Evolutionary conservation across 2,113 vertebrate genomes (phyloP), one percentile per base, ranked within the genome.

Genomic region (Raja brachyura): DNA sequence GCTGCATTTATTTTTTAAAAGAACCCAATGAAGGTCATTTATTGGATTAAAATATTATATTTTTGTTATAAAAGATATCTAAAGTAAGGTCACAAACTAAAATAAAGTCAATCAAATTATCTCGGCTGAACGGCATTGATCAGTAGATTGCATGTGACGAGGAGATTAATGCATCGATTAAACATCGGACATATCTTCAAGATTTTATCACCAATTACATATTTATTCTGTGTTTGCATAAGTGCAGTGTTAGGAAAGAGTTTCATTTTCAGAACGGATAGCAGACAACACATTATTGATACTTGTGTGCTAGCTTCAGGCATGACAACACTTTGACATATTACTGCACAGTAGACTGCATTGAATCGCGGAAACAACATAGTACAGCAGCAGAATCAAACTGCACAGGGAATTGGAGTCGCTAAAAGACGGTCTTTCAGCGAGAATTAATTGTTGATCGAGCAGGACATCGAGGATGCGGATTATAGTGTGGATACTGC

Each of bases 341-440:
- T 88, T 63, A 88, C 61, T 88, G 83, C 83, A 88, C 83, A 88
- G 59, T 63, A 88, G 59, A 88, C 83, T 88, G 83, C 83, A 66
- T 31, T 31, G 59, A 61, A 63, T 88, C 59, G 63, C 83, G n/a
- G 59, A 63, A 63, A 63, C 83, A 88, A 11, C 83, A 88, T 25
- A 63, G 63, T 88, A 59, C 59, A 88, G 83, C 83, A 66, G n/a
- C 59, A 88, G 39, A 48, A 48, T 66, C 83, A 88, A 86, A 88
- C 59, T 63, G 59, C 83, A 88, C 4, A 63, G 59, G 28, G 83
- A 61, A 61, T 56, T n/a, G 81, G 56, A 88, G 59, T 63, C 31
- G 59, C 28, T 66, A 61, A 63, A 88, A 88, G n/a, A 56, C 6
- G 5, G 59, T 88, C 59, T 88, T 88, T 88, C 0, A 31, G 59